Evolutionary conservation across 2,113 vertebrate genomes (phyloP).

Genomic region (Ptilorrhoa leucosticta): DNA sequence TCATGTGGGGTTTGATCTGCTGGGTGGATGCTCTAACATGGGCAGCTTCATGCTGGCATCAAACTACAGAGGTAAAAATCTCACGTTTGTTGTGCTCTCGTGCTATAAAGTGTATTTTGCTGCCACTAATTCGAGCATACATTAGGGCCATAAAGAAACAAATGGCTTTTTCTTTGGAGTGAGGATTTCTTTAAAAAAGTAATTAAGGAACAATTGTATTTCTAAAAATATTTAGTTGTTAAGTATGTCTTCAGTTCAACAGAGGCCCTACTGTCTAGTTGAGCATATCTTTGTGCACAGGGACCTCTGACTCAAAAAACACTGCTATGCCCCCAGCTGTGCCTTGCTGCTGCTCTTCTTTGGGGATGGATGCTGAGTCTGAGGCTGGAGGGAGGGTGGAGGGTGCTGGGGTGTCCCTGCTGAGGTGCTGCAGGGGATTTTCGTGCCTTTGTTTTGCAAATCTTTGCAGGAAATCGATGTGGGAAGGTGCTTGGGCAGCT

Average conservation of each 20-base stretch:
- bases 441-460: slow-evolving; percentile 83
- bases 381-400: not conserved
- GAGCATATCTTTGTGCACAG: not conserved
- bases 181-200: not conserved
- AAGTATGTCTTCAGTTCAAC: not conserved
- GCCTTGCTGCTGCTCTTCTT: not conserved
- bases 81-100: not conserved
- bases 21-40: not conserved
- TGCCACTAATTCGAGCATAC: not conserved
- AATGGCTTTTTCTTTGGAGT: not conserved
- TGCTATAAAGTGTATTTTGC: not conserved
- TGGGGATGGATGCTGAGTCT: not conserved
- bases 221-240: not conserved
- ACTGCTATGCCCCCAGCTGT: not conserved
- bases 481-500: slow-evolving; percentile 83
- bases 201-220: not conserved
- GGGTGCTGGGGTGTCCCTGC: not conserved
- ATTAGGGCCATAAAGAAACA: not conserved
- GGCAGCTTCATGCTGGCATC: not conserved
- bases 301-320: not conserved
- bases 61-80: not conserved
- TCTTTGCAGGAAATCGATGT: slow-evolving; percentile 86
- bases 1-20: fast-evolving
- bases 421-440: slow-evolving; percentile 51
- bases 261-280: not conserved